Base-by-base conservation (phyloP, 2,888 invertebrate species). In the Hirtodrosophila trivittata region DNA sequence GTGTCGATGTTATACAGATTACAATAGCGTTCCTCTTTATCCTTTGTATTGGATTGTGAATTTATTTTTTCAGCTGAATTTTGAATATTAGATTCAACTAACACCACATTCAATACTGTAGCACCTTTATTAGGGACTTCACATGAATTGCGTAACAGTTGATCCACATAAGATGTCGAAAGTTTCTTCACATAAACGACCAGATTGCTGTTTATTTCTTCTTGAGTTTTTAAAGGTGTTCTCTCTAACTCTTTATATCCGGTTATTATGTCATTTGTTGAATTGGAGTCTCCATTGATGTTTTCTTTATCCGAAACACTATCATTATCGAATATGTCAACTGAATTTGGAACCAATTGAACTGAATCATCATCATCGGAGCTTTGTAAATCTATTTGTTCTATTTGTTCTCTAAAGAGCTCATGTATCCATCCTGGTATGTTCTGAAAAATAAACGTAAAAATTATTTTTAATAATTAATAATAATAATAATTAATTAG, bases 341-440 rank as follows among this genome's bases (percentile, higher is more conserved):
- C 7, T 35, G 14, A 3, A 25, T n/a, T 12, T n/a, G 13, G 33
- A 7, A 33, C 10, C 33, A 13, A 33, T 3, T 28, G 3, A 8
- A 18, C 35, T 9, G 25, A 13, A 3, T 41, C 32, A 25, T 52
- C 54, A 18, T 58, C 43, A 38, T 54, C 38, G 3, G 57, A 52
- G 43, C 43, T 54, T 1, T 26, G 14, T 7, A 58, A 16, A 25
- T 38, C 37, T 26, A 58, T 39, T 10, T 43, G 5, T n/a, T 25
- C 38, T 26, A 58, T 18, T 52, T 58, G 26, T 18, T 54, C 54
- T 12, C 12, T 25, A 10, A 58, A 58, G 1, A 58, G 32, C 3
- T 58, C 54, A 14, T 58, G 58, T 5, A 58, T 26, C 58, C 58
- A 58, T 18, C 16, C 8, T 0, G 58, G 58, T 12, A 58, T 12